Evolutionary conservation across 2,797 vertebrate genomes (phyloP), one percentile per base, ranked within the genome.

Genomic region (Crax fasciolata): DNA sequence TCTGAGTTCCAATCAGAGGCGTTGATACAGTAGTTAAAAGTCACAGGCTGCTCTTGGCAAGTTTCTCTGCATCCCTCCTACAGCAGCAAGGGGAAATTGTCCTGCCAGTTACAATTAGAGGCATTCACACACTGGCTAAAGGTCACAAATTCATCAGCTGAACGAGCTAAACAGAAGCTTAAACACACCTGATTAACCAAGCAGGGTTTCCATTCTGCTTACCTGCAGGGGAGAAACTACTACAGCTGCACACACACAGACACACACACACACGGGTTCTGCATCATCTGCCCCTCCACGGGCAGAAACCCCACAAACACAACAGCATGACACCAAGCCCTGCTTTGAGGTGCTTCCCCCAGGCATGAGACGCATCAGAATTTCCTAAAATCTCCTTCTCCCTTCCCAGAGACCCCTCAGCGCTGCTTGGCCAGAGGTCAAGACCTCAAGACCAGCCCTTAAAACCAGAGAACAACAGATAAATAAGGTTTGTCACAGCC

Each of bases 101-200:
- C 85, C 89, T 95, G 92, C 90, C 92, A 87, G 58, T 91, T 87
- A 87, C 77, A 88, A 82, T 74, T 78, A 94, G 82, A 84, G 61
- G 28, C 43, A 78, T 87, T 82, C 84, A 57, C 32, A 43, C 17
- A n/a, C 58, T 17, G 35, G 80, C 52, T 52, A 80, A 97, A 95
- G 91, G 92, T 94, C 94, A 95, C 30, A 1, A 82, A 97, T 86
- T 80, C 67, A 86, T 87, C 74, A 52, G 57, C 76, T 93, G 66
- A 44, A 92, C 51, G 57, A 94, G 41, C 59, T 78, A 84, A 94
- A 65, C 15, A 46, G 43, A 48, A 89, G 67, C 81, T 77, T 73
- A 73, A 58, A 79, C 71, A 17, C 61, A 84, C n/a, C 28, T 79
- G 75, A 85, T 92, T 89, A 93, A 52, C 30, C 25, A 35, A 8